phyloP scores from a whole-genome alignment of 2,888 invertebrate genomes.

The Alloplasta piceator region DNA sequence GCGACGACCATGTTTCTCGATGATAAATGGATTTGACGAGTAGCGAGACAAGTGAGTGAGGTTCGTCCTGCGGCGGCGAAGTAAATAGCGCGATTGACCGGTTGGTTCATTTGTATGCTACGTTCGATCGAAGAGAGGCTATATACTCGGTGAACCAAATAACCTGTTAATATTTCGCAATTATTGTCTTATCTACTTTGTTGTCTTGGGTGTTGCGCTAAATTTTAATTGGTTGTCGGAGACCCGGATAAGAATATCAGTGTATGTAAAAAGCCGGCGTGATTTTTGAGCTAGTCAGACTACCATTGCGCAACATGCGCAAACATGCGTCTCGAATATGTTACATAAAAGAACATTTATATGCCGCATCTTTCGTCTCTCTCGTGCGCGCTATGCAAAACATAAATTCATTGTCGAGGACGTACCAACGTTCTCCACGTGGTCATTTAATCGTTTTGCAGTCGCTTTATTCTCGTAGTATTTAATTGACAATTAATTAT shows the following conservation, averaged over 20 bases:
- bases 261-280: constrained; percentile 30
- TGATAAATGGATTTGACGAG: constrained; percentile 74
- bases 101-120: constrained; percentile 73
- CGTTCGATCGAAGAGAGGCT: constrained; percentile 51
- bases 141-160: constrained; percentile 58
- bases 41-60: constrained; percentile 69
- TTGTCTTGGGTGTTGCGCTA: constrained; percentile 17
- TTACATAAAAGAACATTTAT: constrained; percentile 62
- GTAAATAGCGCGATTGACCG: constrained; percentile 73
- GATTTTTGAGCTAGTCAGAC: constrained; percentile 18
- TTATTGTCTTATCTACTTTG: not conserved
- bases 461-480: constrained; percentile 27
- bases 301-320: constrained; percentile 62
- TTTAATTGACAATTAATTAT: constrained; percentile 9
- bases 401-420: not conserved
- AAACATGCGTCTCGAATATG: constrained; percentile 49
- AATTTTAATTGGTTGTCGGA: constrained; percentile 13
- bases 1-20: constrained; percentile 79
- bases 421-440: constrained; percentile 3
- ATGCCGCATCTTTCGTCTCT: constrained; percentile 18
- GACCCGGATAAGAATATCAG: not conserved
- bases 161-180: constrained; percentile 27
- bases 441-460: not conserved
- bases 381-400: not conserved
- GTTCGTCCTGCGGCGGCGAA: constrained; percentile 66